Percentiles rank a stretch among this genome's conserved stretches.
phyloP scores from a whole-genome alignment of 2,797 vertebrate genomes.

The Dryobates pubescens region DNA sequence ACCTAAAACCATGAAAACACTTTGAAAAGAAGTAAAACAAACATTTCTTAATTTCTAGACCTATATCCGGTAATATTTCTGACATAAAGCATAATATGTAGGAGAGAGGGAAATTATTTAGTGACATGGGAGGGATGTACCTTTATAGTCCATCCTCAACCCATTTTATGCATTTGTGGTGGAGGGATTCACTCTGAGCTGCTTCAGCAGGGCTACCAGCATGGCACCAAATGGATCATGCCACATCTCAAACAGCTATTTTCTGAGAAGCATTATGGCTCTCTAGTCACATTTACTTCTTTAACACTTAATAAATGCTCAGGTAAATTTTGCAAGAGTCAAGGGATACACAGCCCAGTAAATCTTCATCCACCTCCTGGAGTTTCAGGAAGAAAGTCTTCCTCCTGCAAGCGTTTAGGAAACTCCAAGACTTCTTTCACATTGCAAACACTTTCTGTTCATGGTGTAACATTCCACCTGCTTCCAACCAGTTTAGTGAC shows the following conservation, averaged over 20 bases:
- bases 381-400: not conserved
- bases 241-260: not conserved
- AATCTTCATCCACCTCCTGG: not conserved
- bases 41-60: constrained; percentile 1
- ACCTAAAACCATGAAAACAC: constrained; percentile 42
- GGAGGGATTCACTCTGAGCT: not conserved
- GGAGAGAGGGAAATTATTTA: not conserved
- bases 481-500: not conserved
- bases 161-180: not conserved
- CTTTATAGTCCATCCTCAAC: not conserved
- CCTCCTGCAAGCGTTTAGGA: not conserved
- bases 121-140: not conserved
- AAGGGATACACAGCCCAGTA: not conserved
- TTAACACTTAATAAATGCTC: not conserved
- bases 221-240: not conserved
- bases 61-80: not conserved
- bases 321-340: not conserved
- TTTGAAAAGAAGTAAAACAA: constrained; percentile 53
- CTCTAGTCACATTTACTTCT: not conserved
- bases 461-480: not conserved
- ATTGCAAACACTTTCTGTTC: not conserved
- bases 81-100: not conserved
- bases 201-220: not conserved
- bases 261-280: not conserved
- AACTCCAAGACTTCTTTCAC: not conserved